phyloP scores from a whole-genome alignment of 2,113 vertebrate species.

The Podocnemis expansa region DNA sequence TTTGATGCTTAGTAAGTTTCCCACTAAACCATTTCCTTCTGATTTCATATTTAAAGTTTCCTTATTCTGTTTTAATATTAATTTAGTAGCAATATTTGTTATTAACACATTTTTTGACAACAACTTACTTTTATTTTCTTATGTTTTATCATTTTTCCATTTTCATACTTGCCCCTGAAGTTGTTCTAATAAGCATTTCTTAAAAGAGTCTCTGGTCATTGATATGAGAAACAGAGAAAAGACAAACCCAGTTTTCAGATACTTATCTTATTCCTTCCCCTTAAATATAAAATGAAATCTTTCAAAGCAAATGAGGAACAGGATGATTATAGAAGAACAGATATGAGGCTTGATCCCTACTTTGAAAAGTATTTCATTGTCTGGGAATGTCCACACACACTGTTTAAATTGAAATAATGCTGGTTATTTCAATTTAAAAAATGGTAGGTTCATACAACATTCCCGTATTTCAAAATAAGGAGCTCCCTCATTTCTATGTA shows the following conservation, averaged over 20 bases:
- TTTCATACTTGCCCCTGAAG: neutral
- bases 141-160: neutral
- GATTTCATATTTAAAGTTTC: slow-evolving; percentile 13
- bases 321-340: slow-evolving; percentile 56
- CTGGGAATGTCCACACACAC: too few species aligned
- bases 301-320: slow-evolving; percentile 54
- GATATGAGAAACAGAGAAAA: slow-evolving; percentile 1
- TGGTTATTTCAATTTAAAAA: too few species aligned
- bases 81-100: neutral
- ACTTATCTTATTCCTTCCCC: neutral
- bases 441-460: too few species aligned
- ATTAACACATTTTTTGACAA: neutral
- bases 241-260: neutral
- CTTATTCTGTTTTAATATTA: neutral
- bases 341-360: slow-evolving; percentile 49
- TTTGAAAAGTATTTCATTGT: slow-evolving; percentile 65
- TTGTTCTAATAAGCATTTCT: slow-evolving; percentile 40
- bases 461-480: too few species aligned
- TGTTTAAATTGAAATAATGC: too few species aligned
- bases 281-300: slow-evolving; percentile 30
- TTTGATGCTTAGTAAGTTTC: neutral
- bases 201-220: slow-evolving; percentile 39
- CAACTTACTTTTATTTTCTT: neutral
- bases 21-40: neutral
- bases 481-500: too few species aligned